Evolutionary conservation across 1,140 invertebrate genomes (phyloP), one percentile per base, ranked within the genome.

Genomic region (Drosophila melanica): DNA sequence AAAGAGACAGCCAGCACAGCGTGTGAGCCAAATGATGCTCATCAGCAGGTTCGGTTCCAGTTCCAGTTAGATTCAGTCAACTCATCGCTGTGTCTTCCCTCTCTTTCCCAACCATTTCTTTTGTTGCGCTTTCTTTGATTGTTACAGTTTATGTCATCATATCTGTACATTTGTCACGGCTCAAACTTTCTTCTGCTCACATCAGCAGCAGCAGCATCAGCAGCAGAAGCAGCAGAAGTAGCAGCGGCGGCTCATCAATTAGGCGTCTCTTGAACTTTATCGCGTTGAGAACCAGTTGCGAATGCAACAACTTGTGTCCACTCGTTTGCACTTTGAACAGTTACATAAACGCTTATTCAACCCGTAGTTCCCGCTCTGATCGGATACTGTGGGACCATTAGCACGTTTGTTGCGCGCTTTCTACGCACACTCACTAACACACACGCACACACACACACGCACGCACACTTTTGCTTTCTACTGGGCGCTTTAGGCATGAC

Each of bases 61-160:
- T 77, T 86, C 80, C 75, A 84, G 80, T 79, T 79, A 75, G 42
- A 64, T 75, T 57, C 23, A 64, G 79, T 64, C 74, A 54, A 74
- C 74, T 81, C 78, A 81, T 81, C 57, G 39, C 30, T 44, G 10
- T 14, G 12, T 7, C 16, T 66, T 59, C 37, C 35, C 50, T 42
- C 57, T 64, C 59, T 55, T 3, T 27, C 48, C 3, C 41, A 9
- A 16, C 57, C 39, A 51, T 70, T 51, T 65, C 66, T 75, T 75
- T 59, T 54, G 39, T 80, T 72, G 54, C 68, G 82, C 84, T 87
- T 89, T 89, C 82, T 89, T 87, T 89, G 79, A 87, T 79, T 87
- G 79, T 77, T 89, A 75, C 76, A 81, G 82, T 89, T 87, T 87
- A 87, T 87, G 84, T 87, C 82, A 86, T 89, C 84, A 82, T 87